These are phyloP conservation scores for Ptyas mucosa DNA, from an alignment of 2,113 vertebrate species.

Conservation along the genomic window DNA sequence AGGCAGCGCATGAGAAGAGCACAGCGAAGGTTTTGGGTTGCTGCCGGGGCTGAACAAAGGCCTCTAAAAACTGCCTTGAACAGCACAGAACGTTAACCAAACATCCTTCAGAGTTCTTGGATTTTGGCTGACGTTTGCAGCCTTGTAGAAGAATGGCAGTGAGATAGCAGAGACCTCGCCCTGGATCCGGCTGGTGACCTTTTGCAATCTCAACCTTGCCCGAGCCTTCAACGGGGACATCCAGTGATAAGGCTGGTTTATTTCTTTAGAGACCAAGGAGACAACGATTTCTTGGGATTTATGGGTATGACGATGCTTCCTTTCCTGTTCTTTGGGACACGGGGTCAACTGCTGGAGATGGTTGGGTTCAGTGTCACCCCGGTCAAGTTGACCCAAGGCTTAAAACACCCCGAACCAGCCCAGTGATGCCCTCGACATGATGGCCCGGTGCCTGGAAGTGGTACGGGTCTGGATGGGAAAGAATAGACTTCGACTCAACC, in stretches of 20 bases:
- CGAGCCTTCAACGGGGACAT: not conserved
- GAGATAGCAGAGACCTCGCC: not conserved
- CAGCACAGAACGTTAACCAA: not conserved
- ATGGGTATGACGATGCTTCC: accelerated
- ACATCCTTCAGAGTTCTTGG: not conserved
- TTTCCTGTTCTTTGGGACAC: not conserved
- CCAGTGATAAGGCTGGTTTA: not conserved
- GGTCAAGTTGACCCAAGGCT: not conserved
- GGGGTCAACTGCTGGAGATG: accelerated
- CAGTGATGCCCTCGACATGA: too few species aligned
- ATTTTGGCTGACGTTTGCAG: not conserved
- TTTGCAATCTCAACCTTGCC: not conserved
- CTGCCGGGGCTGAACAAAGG: not conserved
- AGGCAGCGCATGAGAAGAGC: not conserved
- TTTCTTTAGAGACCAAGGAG: not conserved
- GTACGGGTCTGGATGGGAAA: too few species aligned
- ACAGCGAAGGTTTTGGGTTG: not conserved
- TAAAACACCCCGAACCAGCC: too few species aligned
- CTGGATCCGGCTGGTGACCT: not conserved
- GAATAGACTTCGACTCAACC: too few species aligned
- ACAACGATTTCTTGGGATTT: not conserved
- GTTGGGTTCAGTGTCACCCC: not conserved
- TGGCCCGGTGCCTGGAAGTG: too few species aligned
- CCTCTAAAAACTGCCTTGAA: not conserved
- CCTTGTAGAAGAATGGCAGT: not conserved